phyloP scores from a whole-genome alignment of 2,888 invertebrate genomes.

The Polyommatus iphigenia region DNA sequence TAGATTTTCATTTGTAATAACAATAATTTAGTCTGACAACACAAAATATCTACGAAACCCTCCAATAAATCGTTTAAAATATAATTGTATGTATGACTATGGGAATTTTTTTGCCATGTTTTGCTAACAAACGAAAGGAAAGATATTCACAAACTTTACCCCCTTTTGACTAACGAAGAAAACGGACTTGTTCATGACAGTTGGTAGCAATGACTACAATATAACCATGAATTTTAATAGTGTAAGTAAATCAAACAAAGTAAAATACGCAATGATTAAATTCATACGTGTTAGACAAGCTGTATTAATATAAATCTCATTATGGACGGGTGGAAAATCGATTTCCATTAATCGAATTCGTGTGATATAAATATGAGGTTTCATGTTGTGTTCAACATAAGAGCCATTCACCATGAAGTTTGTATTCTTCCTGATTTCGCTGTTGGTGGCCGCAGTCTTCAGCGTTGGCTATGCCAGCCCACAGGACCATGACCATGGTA shows the following conservation, averaged over 20 bases:
- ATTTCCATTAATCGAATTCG: slow-evolving; percentile 6
- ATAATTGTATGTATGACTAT: too few species aligned
- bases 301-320: slow-evolving; percentile 10
- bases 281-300: background rate
- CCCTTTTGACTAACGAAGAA: too few species aligned
- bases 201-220: too few species aligned
- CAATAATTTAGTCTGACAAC: too few species aligned
- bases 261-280: background rate
- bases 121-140: too few species aligned
- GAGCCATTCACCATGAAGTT: background rate
- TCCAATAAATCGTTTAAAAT: too few species aligned
- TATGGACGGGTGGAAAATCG: slow-evolving; percentile 10
- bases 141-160: too few species aligned
- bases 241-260: background rate
- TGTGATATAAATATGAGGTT: background rate
- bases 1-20: too few species aligned
- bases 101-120: too few species aligned
- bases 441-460: background rate
- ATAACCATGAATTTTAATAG: background rate
- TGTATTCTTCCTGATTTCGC: background rate
- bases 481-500: background rate
- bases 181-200: too few species aligned
- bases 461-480: background rate
- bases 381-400: background rate
- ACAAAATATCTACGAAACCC: too few species aligned